Conservation (phyloP, 2,113 vertebrate species). For the Eudyptes chrysolophus region DNA sequence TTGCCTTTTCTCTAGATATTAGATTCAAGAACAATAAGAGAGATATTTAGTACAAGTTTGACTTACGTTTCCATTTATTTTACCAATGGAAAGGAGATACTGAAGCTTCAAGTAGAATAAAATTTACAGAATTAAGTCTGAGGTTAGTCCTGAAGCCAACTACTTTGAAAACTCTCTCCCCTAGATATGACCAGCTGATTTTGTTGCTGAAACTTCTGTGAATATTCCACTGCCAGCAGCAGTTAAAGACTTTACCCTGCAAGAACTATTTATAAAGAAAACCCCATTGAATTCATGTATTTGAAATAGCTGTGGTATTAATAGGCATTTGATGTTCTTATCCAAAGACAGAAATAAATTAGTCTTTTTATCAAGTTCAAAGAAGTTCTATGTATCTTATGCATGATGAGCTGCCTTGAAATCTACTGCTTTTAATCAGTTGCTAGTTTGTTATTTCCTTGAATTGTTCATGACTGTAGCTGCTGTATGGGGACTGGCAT, state of each 20-base stretch:
- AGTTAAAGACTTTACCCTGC: neutral
- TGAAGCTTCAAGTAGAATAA: neutral
- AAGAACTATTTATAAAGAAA: neutral
- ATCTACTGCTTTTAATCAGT: neutral
- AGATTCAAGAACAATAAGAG: neutral
- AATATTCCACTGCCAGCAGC: neutral
- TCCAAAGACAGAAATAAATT: neutral
- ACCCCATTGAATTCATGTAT: fast-evolving
- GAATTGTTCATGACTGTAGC: neutral
- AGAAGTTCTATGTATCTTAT: neutral
- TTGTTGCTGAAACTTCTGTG: neutral
- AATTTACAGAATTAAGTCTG: neutral
- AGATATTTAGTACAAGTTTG: neutral
- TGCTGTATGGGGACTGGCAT: neutral
- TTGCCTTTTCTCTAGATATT: neutral
- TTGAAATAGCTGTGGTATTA: neutral
- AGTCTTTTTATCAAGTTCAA: neutral
- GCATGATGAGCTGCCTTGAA: neutral
- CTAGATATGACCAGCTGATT: neutral
- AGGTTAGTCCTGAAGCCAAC: neutral
- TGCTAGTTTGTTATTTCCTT: neutral
- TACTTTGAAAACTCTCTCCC: neutral
- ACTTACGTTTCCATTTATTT: conserved; percentile 40
- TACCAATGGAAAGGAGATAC: neutral
- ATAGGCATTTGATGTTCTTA: neutral